These are phyloP conservation scores for Thereva unica DNA, from an alignment of 2,888 invertebrate genomes.

Conservation along the genomic window DNA sequence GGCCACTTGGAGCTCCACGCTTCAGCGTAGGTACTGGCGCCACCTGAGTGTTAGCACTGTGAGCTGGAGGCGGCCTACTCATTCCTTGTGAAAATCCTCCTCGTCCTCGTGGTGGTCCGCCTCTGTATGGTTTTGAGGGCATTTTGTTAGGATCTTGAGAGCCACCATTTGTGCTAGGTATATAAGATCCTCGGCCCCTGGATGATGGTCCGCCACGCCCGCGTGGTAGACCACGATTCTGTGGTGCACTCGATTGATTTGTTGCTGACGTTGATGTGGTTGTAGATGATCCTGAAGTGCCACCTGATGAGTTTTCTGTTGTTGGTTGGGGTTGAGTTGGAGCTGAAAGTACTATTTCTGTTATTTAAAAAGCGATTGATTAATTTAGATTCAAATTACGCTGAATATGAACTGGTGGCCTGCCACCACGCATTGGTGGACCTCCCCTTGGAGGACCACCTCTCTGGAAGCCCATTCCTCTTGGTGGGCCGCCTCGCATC, in stretches of 20 bases:
- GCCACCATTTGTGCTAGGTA: constrained; percentile 51
- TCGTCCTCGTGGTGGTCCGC: constrained; percentile 53
- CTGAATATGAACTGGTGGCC: constrained; percentile 55
- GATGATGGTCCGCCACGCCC: constrained; percentile 53
- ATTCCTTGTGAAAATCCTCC: constrained; percentile 52
- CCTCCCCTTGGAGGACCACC: constrained; percentile 49
- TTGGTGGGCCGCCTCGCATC: constrained; percentile 39
- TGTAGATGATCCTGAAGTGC: constrained; percentile 46
- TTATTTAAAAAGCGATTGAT: neutral
- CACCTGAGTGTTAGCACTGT: constrained; percentile 56
- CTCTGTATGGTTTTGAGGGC: constrained; percentile 50
- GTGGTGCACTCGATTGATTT: constrained; percentile 42
- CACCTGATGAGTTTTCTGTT: constrained; percentile 17
- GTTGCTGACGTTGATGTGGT: constrained; percentile 53
- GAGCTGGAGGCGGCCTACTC: constrained; percentile 53
- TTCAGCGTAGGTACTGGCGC: constrained; percentile 56
- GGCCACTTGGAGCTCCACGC: constrained; percentile 56
- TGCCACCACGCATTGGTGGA: constrained; percentile 46
- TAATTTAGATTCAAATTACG: constrained; percentile 49
- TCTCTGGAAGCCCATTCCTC: constrained; percentile 49
- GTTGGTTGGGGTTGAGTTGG: constrained; percentile 36
- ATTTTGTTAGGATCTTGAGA: constrained; percentile 48
- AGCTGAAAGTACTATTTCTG: constrained; percentile 28
- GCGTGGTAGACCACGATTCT: constrained; percentile 49
- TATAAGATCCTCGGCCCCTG: constrained; percentile 54